A percentile compares a stretch with the other conserved stretches of the same genome.
Evolutionary conservation across 2,888 invertebrate species (phyloP).

Genomic region (Amblyjoppa proteus): DNA sequence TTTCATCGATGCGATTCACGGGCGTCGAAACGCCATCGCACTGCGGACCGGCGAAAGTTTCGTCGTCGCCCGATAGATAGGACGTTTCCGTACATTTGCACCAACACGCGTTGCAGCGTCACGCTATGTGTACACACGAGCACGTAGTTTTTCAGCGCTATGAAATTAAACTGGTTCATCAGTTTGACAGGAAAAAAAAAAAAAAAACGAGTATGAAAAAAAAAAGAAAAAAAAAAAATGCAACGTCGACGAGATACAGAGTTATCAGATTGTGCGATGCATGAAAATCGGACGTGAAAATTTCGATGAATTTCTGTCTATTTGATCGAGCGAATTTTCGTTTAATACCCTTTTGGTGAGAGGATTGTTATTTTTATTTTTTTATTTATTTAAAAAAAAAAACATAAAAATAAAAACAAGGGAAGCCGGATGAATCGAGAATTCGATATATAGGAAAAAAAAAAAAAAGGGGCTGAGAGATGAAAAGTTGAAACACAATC

Average conservation of each 20-base stretch:
- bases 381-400: not conserved
- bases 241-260: conserved; percentile 2
- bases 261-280: not conserved
- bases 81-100: conserved; percentile 39
- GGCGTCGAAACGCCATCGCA: conserved; percentile 3
- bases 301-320: not conserved
- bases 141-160: conserved; percentile 53
- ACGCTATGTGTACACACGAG: conserved; percentile 17
- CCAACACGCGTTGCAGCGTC: conserved; percentile 18
- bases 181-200: conserved; percentile 21
- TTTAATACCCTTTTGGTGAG: not conserved
- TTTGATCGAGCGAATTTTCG: not conserved
- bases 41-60: conserved; percentile 31
- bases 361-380: not conserved
- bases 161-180: conserved; percentile 58
- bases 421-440: not conserved
- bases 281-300: conserved; percentile 11
- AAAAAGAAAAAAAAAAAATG: not conserved
- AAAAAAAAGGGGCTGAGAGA: conserved; percentile 6
- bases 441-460: not conserved
- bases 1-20: conserved; percentile 11
- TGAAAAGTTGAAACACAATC: conserved; percentile 22
- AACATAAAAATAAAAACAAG: not conserved
- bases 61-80: conserved; percentile 15
- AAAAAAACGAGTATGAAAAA: not conserved